These are phyloP conservation scores for Sylvilagus floridanus DNA, from an alignment of 2,797 vertebrate genomes.

Conservation along the genomic window DNA sequence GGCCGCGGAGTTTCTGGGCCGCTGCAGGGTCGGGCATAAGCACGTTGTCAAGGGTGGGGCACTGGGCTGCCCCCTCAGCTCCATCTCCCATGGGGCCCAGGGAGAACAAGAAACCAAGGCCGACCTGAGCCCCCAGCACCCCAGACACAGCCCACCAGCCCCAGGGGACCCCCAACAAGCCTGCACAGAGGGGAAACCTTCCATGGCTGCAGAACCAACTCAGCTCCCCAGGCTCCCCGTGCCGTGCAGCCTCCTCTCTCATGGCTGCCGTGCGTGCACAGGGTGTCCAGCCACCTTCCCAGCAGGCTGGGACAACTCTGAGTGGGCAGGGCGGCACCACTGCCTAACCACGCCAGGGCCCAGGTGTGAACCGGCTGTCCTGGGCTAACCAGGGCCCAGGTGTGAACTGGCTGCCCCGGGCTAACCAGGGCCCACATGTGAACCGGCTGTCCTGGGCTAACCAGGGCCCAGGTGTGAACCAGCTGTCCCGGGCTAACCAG, in stretches of 20 bases:
- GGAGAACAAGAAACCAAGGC: not conserved
- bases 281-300: not conserved
- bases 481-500: no score
- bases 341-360: rapidly evolving
- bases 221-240: not conserved
- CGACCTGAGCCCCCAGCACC: no score
- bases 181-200: not conserved
- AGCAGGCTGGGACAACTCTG: not conserved
- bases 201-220: rapidly evolving
- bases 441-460: no score
- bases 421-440: no score
- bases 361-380: no score
- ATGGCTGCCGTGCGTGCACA: rapidly evolving
- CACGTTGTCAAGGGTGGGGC: rapidly evolving
- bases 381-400: no score
- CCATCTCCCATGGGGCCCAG: rapidly evolving
- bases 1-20: slow-evolving; percentile 87
- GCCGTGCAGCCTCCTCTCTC: rapidly evolving
- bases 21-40: slow-evolving; percentile 84
- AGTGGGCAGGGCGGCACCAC: no score
- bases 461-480: no score
- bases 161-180: not conserved
- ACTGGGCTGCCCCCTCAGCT: rapidly evolving
- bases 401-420: no score
- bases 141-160: rapidly evolving